Conservation (phyloP, 2,113 vertebrate genomes). For the Australoheros scitulus region DNA sequence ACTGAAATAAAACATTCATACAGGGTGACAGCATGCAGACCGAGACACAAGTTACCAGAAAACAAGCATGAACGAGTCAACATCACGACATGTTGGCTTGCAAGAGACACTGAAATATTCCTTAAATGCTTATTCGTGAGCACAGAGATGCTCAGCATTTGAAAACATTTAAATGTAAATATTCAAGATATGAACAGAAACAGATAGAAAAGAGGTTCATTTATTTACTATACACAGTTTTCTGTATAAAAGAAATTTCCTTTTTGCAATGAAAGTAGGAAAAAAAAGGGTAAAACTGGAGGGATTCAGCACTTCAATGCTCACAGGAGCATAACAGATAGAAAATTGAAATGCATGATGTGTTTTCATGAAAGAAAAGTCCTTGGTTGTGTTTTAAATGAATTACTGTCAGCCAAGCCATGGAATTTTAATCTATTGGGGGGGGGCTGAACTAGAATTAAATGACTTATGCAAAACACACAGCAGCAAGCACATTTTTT, state of each 20-base stretch:
- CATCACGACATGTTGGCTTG: not conserved
- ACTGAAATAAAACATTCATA: not conserved
- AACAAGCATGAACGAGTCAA: not conserved
- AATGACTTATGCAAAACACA: slow-evolving; percentile 21
- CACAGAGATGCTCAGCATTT: not conserved
- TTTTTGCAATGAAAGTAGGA: not conserved
- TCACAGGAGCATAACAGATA: slow-evolving; percentile 12
- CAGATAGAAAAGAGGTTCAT: slow-evolving; percentile 4
- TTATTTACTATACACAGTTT: slow-evolving; percentile 15
- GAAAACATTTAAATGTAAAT: slow-evolving; percentile 21
- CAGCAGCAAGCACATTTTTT: not conserved
- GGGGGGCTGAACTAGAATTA: slow-evolving; percentile 6
- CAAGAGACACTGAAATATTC: not conserved
- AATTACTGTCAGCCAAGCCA: slow-evolving; percentile 21
- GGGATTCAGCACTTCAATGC: slow-evolving; percentile 44
- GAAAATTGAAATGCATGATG: slow-evolving; percentile 48
- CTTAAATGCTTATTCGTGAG: not conserved
- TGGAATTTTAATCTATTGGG: slow-evolving; percentile 21
- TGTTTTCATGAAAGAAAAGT: slow-evolving; percentile 34
- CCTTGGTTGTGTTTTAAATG: slow-evolving; percentile 42
- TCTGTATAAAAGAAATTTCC: not conserved
- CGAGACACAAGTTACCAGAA: not conserved
- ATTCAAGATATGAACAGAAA: not conserved
- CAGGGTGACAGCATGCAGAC: not conserved
- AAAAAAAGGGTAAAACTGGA: slow-evolving; percentile 38